Evolutionary conservation across 2,113 vertebrate genomes (phyloP).

Genomic region (Diphyllodes magnificus): DNA sequence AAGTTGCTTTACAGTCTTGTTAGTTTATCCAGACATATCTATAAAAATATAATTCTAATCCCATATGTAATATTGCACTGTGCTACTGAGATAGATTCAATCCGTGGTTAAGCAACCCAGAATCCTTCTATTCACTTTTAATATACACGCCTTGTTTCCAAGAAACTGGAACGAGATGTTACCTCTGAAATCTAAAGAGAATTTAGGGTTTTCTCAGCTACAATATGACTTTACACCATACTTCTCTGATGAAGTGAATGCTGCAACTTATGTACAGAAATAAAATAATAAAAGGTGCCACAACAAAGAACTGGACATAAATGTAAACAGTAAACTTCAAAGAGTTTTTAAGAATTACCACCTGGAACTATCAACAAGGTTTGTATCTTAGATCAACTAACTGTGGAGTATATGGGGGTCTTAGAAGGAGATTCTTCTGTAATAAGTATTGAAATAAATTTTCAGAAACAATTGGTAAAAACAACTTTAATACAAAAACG

Average conservation of each 20-base stretch:
- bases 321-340: neutral
- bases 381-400: neutral
- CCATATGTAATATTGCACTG: neutral
- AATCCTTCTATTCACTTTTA: neutral
- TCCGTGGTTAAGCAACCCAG: neutral
- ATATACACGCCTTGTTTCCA: neutral
- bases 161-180: neutral
- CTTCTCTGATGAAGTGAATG: neutral
- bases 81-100: neutral
- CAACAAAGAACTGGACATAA: neutral
- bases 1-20: neutral
- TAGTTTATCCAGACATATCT: neutral
- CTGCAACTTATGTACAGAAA: neutral
- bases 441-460: neutral
- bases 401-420: neutral
- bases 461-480: neutral
- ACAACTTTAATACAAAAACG: neutral
- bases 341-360: neutral
- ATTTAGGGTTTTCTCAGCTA: neutral
- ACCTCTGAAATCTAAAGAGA: neutral
- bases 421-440: neutral
- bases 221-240: neutral
- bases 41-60: neutral
- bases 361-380: neutral
- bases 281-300: neutral